These are phyloP conservation scores for Vanacampus margaritifer DNA, from an alignment of 2,113 vertebrate genomes.

Conservation along the genomic window DNA sequence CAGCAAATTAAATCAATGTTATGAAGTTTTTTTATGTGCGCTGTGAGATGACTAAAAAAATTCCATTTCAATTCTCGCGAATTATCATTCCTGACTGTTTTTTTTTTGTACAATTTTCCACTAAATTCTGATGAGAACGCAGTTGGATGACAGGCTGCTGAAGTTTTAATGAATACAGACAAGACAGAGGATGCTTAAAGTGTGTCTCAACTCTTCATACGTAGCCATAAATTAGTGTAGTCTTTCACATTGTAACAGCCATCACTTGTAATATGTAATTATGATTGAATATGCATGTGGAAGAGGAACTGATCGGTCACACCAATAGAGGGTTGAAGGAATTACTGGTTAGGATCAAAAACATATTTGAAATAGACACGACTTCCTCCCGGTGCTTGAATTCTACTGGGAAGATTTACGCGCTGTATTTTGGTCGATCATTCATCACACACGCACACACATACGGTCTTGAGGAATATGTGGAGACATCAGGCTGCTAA, in stretches of 20 bases:
- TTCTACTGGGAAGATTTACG: constrained; percentile 35
- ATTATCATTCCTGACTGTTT: not conserved
- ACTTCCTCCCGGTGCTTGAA: constrained; percentile 19
- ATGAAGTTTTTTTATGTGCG: not conserved
- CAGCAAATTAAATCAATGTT: no score
- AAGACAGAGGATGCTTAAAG: constrained; percentile 50
- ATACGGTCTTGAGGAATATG: constrained; percentile 41
- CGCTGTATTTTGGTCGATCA: constrained; percentile 24
- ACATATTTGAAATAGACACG: constrained; percentile 22
- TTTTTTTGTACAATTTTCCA: not conserved
- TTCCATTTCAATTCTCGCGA: not conserved
- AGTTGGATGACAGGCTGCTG: constrained; percentile 38
- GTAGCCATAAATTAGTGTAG: constrained; percentile 10
- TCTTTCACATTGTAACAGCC: constrained; percentile 7
- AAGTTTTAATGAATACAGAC: constrained; percentile 44
- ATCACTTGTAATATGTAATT: constrained; percentile 12
- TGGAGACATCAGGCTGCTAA: constrained; percentile 65
- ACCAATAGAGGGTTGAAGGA: constrained; percentile 8
- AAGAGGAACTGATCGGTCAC: constrained; percentile 18
- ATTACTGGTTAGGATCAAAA: constrained; percentile 5
- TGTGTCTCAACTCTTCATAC: constrained; percentile 17
- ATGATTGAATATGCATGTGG: constrained; percentile 20
- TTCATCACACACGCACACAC: constrained; percentile 37
- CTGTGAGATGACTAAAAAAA: not conserved
- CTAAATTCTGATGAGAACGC: not conserved